Conservation (phyloP, 2,113 vertebrate species). For the Campylomormyrus tamandua region DNA sequence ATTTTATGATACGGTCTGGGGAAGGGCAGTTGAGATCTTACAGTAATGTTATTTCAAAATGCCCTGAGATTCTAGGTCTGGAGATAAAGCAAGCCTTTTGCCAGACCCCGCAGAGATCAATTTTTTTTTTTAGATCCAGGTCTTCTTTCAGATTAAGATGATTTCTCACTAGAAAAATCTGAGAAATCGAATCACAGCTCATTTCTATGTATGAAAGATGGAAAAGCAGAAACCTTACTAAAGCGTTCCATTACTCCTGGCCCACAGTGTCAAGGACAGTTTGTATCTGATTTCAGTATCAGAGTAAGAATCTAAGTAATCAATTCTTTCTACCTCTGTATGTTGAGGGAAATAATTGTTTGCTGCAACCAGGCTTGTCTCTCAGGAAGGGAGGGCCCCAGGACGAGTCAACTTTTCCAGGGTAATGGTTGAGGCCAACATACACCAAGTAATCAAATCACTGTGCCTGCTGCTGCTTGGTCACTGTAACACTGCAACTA, state of each 20-base stretch:
- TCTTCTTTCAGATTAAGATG: neutral
- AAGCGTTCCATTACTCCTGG: neutral
- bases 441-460: neutral
- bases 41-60: neutral
- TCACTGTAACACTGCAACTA: neutral
- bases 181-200: neutral
- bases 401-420: neutral
- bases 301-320: neutral
- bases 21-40: neutral
- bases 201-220: constrained; percentile 6
- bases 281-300: neutral
- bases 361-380: neutral
- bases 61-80: neutral
- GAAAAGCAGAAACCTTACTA: neutral
- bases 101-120: neutral
- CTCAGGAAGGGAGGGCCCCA: neutral
- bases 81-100: neutral
- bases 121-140: neutral
- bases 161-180: neutral
- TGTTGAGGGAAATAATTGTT: neutral
- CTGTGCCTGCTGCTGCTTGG: neutral
- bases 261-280: neutral
- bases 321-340: neutral
- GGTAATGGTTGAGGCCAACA: neutral
- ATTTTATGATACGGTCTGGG: neutral